Conservation (phyloP, 2,113 vertebrate species). For the Oophaga pumilio region DNA sequence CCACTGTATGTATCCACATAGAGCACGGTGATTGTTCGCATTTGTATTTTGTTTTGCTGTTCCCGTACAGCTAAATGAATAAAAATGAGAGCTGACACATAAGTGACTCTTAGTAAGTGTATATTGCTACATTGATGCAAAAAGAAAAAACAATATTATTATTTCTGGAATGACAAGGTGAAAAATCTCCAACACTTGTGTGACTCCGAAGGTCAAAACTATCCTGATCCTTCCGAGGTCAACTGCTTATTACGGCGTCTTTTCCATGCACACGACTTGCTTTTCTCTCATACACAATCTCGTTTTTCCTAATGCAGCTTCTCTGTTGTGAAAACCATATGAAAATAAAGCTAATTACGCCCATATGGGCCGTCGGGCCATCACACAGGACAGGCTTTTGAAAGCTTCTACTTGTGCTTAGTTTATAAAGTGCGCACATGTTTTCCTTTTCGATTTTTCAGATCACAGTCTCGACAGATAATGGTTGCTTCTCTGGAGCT, state of each 20-base stretch:
- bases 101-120: no score
- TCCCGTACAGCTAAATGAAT: no score
- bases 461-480: conserved; percentile 44
- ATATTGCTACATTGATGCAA: no score
- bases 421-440: conserved; percentile 15
- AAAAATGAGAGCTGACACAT: no score
- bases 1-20: no score
- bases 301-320: background rate
- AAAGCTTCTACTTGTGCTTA: conserved; percentile 21
- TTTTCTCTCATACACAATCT: background rate
- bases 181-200: no score
- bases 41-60: no score
- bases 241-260: background rate
- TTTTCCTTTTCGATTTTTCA: conserved; percentile 46
- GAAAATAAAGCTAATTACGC: background rate
- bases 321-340: background rate
- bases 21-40: no score
- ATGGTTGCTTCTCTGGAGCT: conserved; percentile 35
- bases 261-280: background rate
- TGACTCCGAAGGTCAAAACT: no score
- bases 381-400: background rate
- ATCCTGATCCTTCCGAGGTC: no score
- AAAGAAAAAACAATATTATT: no score
- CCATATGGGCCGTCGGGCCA: background rate
- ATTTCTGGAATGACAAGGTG: no score